Evolutionary conservation across 2,888 invertebrate genomes (phyloP), one percentile per base, ranked within the genome.

Genomic region (Pollenia angustigena): DNA sequence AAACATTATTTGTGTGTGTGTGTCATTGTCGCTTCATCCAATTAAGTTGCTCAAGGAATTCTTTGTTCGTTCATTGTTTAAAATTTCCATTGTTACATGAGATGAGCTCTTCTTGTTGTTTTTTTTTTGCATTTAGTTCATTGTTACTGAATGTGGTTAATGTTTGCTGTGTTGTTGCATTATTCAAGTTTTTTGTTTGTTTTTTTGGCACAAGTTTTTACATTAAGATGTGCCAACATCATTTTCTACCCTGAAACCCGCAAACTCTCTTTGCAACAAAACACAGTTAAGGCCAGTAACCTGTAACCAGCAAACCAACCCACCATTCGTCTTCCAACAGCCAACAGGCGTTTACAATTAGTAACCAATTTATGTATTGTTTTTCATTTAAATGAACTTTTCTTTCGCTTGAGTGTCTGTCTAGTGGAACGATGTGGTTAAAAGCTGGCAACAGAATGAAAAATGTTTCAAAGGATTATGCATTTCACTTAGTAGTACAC

Each of bases 41-140:
- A 72, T 69, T 75, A 56, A 48, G n/a, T 60, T 52, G 74, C 46
- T 75, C 58, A 75, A 74, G 71, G 64, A 69, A 58, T 10, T 68
- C 68, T 76, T 81, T 87, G 79, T 76, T 68, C 54, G 8, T 79
- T 50, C 8, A 81, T 85, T 80, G 85, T 87, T 85, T 82, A 60
- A 66, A 54, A 78, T 78, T 66, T 71, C 80, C 66, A 86, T 87
- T 83, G 82, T 87, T 68, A 69, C 9, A 62, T 60, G 74, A 69
- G 11, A 60, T 81, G 62, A 23, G 60, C 42, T n/a, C 7, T 44
- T 64, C 14, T 40, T 50, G 44, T 74, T 50, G 18, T 32, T 66
- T 58, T 56, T 42, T 48, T 66, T 46, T 54, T n/a, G n/a, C 23
- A 60, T 50, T 42, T 50, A 66, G 50, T 66, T 64, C 60, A 72